A percentile compares a stretch with the other conserved stretches of the same genome.
These are phyloP conservation scores for Trididemnum miniatum DNA, from an alignment of 23 tunicate species.

Conservation along the genomic window DNA sequence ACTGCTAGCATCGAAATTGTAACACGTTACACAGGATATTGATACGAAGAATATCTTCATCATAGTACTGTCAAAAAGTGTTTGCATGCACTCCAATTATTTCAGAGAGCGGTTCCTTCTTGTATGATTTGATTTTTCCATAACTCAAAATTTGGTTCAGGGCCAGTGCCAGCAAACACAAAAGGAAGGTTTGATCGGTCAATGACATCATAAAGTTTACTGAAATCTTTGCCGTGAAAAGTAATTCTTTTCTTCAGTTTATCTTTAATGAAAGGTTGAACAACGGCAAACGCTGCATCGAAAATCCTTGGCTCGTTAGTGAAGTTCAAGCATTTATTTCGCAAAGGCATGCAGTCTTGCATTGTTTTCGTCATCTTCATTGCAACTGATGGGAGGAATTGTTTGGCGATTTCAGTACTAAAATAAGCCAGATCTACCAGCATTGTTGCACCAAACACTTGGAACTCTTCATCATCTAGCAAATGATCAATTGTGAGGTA, in stretches of 20 bases:
- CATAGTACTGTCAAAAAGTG: too few species aligned
- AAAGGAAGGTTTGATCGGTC: constrained; percentile 35
- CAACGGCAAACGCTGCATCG: constrained; percentile 36
- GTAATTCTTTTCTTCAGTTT: constrained; percentile 44
- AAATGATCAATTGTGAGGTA: constrained; percentile 36
- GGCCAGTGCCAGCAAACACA: constrained; percentile 48
- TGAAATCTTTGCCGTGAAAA: constrained; percentile 34
- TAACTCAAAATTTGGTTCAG: not conserved
- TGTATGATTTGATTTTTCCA: not conserved
- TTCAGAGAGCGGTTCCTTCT: not conserved
- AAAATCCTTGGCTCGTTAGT: not conserved
- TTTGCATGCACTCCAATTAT: not conserved
- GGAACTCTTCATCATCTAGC: constrained; percentile 53
- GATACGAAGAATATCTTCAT: too few species aligned
- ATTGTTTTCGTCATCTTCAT: constrained; percentile 32
- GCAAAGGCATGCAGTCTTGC: constrained; percentile 48
- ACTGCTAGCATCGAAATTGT: too few species aligned
- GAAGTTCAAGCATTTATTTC: constrained; percentile 31
- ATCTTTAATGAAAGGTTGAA: not conserved
- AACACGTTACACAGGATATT: too few species aligned
- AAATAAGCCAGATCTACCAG: constrained; percentile 38
- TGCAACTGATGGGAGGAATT: constrained; percentile 53
- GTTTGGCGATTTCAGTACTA: constrained; percentile 24
- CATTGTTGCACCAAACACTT: constrained; percentile 51
- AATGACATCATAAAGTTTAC: constrained; percentile 42